phyloP scores from a whole-genome alignment of 2,888 invertebrate species.

The Theodoxus fluviatilis region DNA sequence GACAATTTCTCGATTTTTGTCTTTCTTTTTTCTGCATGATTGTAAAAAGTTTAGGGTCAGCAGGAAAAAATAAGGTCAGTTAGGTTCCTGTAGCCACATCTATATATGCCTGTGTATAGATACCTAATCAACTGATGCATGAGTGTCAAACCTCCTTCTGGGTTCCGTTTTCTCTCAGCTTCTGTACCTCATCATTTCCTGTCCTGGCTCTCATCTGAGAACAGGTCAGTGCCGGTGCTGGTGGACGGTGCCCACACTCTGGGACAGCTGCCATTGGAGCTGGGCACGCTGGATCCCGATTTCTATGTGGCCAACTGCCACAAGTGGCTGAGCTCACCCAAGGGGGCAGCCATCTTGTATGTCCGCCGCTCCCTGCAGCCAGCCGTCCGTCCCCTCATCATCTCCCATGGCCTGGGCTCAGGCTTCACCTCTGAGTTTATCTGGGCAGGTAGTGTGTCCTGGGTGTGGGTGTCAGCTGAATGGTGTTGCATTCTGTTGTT shows the following conservation, averaged over 20 bases:
- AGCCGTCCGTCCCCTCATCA: slow-evolving; percentile 50
- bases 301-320: slow-evolving; percentile 62
- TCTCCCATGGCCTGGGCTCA: slow-evolving; percentile 63
- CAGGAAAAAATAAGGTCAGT: too few relatives aligned
- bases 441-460: slow-evolving; percentile 56
- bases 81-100: too few relatives aligned
- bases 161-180: too few relatives aligned
- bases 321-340: slow-evolving; percentile 63
- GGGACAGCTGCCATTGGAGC: slow-evolving; percentile 48
- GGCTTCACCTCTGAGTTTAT: slow-evolving; percentile 63
- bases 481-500: not conserved
- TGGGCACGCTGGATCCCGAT: slow-evolving; percentile 51
- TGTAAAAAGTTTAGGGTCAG: too few relatives aligned
- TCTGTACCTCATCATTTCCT: too few relatives aligned
- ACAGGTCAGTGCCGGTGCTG: slow-evolving; percentile 46
- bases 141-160: too few relatives aligned
- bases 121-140: too few relatives aligned
- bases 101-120: too few relatives aligned
- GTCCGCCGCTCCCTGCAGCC: slow-evolving; percentile 48
- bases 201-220: too few relatives aligned
- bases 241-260: slow-evolving; percentile 64
- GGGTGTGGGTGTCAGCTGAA: not conserved
- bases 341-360: slow-evolving; percentile 61
- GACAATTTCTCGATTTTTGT: too few relatives aligned
- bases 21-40: too few relatives aligned